Percentiles rank a stretch among this genome's conserved stretches.
Conservation (phyloP, 1,140 invertebrate genomes). For the Tetramorium alpestre region DNA sequence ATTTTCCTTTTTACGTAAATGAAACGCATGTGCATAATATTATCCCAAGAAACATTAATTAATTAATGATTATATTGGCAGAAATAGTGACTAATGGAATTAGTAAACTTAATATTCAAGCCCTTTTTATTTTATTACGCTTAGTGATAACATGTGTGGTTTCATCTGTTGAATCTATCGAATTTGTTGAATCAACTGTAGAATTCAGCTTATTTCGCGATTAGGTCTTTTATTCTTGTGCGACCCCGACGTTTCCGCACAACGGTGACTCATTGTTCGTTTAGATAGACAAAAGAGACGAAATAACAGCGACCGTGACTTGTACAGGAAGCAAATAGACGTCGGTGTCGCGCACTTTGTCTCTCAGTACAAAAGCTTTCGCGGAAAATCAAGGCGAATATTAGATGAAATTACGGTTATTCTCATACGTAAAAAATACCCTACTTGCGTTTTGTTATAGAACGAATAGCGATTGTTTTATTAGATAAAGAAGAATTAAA, state of each 20-base stretch:
- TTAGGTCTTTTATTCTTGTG: background rate
- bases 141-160: background rate
- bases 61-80: background rate
- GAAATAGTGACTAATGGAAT: background rate
- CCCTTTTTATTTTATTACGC: background rate
- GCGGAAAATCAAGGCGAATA: background rate
- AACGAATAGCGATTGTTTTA: background rate
- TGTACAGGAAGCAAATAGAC: background rate
- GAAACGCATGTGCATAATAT: background rate
- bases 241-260: slow-evolving; percentile 3
- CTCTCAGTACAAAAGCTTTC: slow-evolving; percentile 6
- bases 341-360: slow-evolving; percentile 6
- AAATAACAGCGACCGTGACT: slow-evolving; percentile 31
- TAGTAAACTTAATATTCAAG: background rate
- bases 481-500: background rate
- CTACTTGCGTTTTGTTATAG: background rate
- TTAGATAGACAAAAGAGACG: slow-evolving; percentile 42
- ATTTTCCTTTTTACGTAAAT: background rate
- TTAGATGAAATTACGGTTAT: slow-evolving; percentile 7
- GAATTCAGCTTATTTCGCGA: slow-evolving; percentile 10
- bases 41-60: background rate
- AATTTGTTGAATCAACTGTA: background rate
- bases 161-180: background rate
- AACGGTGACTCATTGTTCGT: slow-evolving; percentile 44
- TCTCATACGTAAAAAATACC: background rate